phyloP scores from a whole-genome alignment of 2,888 invertebrate genomes.

The Sarcophaga subvicina region DNA sequence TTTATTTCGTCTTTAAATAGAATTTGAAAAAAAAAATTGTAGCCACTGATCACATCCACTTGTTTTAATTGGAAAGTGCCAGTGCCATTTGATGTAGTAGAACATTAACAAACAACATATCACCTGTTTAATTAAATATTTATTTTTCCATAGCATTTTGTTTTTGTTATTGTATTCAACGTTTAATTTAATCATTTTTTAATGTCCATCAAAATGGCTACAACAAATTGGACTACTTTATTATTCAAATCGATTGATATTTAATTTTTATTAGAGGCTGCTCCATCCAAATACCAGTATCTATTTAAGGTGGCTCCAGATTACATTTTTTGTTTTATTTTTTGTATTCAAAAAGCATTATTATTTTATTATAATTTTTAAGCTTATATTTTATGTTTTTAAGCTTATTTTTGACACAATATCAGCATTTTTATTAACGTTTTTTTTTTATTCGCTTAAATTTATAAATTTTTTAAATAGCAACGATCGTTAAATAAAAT shows the following conservation, averaged over 20 bases:
- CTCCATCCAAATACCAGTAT: background rate
- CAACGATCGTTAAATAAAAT: background rate
- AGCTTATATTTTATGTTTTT: constrained; percentile 78
- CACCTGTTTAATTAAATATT: constrained; percentile 13
- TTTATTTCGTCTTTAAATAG: no score
- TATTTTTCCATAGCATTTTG: background rate
- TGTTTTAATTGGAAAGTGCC: background rate
- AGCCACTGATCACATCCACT: background rate
- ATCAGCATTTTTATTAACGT: constrained; percentile 23
- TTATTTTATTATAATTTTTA: constrained; percentile 74
- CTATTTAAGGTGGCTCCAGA: no score
- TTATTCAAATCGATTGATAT: constrained; percentile 20
- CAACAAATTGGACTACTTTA: constrained; percentile 50
- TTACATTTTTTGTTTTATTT: no score
- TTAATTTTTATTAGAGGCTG: background rate
- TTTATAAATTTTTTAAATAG: background rate
- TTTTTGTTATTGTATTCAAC: constrained; percentile 1
- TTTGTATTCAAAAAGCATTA: no score
- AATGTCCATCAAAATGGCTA: constrained; percentile 3
- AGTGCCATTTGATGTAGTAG: background rate
- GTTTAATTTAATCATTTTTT: background rate
- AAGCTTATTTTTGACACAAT: constrained; percentile 74
- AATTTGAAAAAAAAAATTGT: no score
- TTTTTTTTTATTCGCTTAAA: background rate
- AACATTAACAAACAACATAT: background rate